Evolutionary conservation across 2,113 vertebrate species (phyloP).

Genomic region (Megaptera novaeangliae): DNA sequence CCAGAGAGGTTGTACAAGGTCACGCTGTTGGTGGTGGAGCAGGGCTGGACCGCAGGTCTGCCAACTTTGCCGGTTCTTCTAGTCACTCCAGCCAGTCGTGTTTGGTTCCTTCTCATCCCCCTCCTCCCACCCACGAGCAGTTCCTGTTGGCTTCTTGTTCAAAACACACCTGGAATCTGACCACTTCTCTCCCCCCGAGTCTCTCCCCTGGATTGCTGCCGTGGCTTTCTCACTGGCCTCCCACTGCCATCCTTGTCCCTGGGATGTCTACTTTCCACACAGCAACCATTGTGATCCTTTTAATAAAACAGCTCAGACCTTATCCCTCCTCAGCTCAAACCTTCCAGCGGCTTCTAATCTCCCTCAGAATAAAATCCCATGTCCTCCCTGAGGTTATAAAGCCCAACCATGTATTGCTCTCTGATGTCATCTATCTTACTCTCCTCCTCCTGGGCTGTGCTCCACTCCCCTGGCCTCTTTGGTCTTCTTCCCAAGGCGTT

Average conservation of each 20-base stretch:
- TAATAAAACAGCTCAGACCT: no score
- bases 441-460: accelerated
- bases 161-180: neutral
- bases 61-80: neutral
- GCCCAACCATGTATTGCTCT: neutral
- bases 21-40: accelerated
- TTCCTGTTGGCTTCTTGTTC: no score
- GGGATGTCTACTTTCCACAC: accelerated
- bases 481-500: neutral
- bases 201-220: accelerated
- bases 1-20: neutral
- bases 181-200: accelerated
- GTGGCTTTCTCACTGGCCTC: neutral
- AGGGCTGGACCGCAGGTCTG: neutral
- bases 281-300: neutral
- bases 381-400: neutral
- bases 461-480: no score
- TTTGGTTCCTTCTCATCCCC: neutral
- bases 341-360: neutral
- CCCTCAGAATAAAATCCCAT: neutral
- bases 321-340: neutral
- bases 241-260: neutral
- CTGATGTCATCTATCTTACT: accelerated
- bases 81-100: neutral
- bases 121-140: neutral